Evolutionary conservation across 2,888 invertebrate species (phyloP).

Genomic region (Furcula furcula): DNA sequence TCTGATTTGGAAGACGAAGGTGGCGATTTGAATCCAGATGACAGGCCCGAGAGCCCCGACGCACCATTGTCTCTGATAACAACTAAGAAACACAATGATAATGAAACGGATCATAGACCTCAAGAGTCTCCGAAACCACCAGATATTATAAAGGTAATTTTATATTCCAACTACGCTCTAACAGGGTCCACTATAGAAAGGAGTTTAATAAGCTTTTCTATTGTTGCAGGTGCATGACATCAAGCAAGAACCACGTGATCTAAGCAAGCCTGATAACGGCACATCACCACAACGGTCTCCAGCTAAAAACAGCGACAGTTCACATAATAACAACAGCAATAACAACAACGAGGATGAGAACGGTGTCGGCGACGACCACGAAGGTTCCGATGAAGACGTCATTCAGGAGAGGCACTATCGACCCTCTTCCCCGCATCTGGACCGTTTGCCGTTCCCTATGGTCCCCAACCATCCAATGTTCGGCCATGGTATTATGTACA

Average conservation of each 20-base stretch:
- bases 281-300: slow-evolving; percentile 77
- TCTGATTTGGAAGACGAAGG: slow-evolving; percentile 88
- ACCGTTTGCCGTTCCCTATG: slow-evolving; percentile 87
- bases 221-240: slow-evolving; percentile 74
- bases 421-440: slow-evolving; percentile 65
- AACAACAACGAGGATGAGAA: slow-evolving; percentile 74
- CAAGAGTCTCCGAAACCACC: slow-evolving; percentile 79
- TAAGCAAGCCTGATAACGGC: slow-evolving; percentile 61
- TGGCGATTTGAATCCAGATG: slow-evolving; percentile 74
- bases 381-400: slow-evolving; percentile 75
- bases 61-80: slow-evolving; percentile 87
- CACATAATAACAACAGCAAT: slow-evolving; percentile 68
- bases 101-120: slow-evolving; percentile 71
- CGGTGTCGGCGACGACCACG: slow-evolving; percentile 74
- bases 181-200: not conserved
- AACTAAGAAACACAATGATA: slow-evolving; percentile 72
- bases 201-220: slow-evolving; percentile 5
- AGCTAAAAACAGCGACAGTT: slow-evolving; percentile 80
- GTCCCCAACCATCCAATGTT: slow-evolving; percentile 93
- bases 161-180: not conserved
- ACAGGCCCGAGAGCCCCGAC: slow-evolving; percentile 84
- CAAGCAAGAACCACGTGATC: slow-evolving; percentile 78
- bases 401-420: slow-evolving; percentile 68
- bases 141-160: slow-evolving; percentile 73
- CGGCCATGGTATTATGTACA: slow-evolving; percentile 94